These are phyloP conservation scores for Eudasyphora cyanicolor DNA, from an alignment of 2,888 invertebrate genomes.

Conservation along the genomic window DNA sequence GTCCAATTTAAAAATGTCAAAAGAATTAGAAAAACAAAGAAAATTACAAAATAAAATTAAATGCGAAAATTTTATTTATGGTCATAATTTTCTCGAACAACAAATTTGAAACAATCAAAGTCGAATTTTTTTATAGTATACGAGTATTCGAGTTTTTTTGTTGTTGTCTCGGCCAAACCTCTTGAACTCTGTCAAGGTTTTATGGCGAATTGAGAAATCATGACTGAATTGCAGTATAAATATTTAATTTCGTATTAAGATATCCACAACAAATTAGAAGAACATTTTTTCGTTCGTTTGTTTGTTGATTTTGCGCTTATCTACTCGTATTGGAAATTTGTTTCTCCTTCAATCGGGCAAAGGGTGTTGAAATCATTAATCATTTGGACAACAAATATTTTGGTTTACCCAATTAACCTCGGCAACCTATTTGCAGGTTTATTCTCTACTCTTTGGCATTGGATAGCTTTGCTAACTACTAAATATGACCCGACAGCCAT, in stretches of 20 bases:
- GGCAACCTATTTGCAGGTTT: background rate
- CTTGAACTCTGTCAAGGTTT: background rate
- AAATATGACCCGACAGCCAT: background rate
- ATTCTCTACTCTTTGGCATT: too few relatives aligned
- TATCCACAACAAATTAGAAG: constrained; percentile 19
- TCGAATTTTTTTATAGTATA: background rate
- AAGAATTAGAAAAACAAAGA: background rate
- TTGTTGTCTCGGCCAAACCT: background rate
- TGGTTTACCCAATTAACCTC: constrained; percentile 26
- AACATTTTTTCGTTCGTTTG: background rate
- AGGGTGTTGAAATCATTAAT: constrained; percentile 38
- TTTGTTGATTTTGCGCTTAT: constrained; percentile 2
- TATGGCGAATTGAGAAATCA: background rate
- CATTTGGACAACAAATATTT: constrained; percentile 9
- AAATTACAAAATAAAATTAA: too few relatives aligned
- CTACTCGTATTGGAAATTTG: constrained; percentile 10
- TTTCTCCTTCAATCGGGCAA: background rate
- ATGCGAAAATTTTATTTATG: background rate
- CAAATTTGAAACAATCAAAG: background rate
- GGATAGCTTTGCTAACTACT: too few relatives aligned
- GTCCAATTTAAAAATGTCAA: too few relatives aligned
- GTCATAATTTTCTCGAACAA: background rate
- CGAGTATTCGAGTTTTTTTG: too few relatives aligned
- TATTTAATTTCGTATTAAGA: background rate
- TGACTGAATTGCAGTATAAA: background rate